Percentiles rank a stretch among this genome's conserved stretches.
These are phyloP conservation scores for Channallabes apus DNA, from an alignment of 2,797 vertebrate genomes.

Conservation along the genomic window DNA sequence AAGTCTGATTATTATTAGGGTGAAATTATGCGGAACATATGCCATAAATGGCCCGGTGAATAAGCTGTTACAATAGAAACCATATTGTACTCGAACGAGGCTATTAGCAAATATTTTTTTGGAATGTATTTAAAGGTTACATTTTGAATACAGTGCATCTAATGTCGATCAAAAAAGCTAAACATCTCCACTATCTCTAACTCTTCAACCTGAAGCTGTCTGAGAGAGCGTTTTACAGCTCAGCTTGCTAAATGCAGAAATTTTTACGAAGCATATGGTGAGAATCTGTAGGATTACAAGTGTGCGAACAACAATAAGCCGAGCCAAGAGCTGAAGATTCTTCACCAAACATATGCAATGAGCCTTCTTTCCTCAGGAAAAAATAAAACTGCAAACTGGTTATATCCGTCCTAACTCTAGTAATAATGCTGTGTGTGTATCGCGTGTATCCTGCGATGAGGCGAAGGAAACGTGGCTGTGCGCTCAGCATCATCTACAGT, in stretches of 20 bases:
- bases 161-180: not conserved
- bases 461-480: not conserved
- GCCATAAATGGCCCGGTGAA: not conserved
- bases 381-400: not conserved
- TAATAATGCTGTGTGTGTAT: not conserved
- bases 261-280: not conserved
- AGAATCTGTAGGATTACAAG: not conserved
- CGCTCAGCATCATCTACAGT: constrained; percentile 15
- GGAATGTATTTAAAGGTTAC: too few species aligned
- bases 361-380: not conserved
- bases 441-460: not conserved
- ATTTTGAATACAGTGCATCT: not conserved
- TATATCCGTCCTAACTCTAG: not conserved
- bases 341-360: not conserved
- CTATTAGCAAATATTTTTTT: not conserved
- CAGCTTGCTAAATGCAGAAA: not conserved
- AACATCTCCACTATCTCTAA: not conserved
- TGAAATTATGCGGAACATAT: not conserved
- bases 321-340: not conserved
- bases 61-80: not conserved
- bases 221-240: not conserved
- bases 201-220: not conserved
- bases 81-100: not conserved
- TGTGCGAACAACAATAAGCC: not conserved
- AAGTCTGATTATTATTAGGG: not conserved